A percentile compares a stretch with the other conserved stretches of the same genome.
Conservation (phyloP, 2,888 invertebrate species). For the Pseudanteris insignis region DNA sequence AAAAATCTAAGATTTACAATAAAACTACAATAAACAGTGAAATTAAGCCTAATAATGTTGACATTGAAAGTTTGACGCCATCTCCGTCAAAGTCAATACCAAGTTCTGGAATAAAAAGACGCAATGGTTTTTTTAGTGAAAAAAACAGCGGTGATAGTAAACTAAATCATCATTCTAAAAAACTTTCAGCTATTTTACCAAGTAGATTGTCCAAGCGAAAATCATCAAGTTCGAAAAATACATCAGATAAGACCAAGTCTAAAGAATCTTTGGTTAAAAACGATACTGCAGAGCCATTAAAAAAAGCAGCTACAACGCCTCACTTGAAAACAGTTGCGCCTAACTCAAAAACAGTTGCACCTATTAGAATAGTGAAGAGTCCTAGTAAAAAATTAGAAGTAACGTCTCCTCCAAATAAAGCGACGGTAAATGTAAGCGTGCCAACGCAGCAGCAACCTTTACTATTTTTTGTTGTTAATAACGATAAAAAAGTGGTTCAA, state of each 20-base stretch:
- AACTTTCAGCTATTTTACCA: constrained; percentile 33
- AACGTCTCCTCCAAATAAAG: constrained; percentile 1
- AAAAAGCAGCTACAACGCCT: constrained; percentile 3
- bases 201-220: constrained; percentile 27
- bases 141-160: constrained; percentile 17
- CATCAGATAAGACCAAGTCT: constrained; percentile 8
- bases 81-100: neutral
- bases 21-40: constrained; percentile 7
- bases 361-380: constrained; percentile 22
- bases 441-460: constrained; percentile 12
- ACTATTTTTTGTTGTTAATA: constrained; percentile 27
- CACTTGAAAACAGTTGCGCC: neutral
- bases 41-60: neutral
- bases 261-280: neutral
- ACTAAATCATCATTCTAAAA: constrained; percentile 28
- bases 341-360: constrained; percentile 10
- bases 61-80: neutral
- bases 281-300: constrained; percentile 4
- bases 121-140: constrained; percentile 35
- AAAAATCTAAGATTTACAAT: constrained; percentile 2
- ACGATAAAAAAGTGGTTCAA: constrained; percentile 17
- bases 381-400: constrained; percentile 8
- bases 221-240: constrained; percentile 1
- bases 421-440: constrained; percentile 6
- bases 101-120: constrained; percentile 7